phyloP scores from a whole-genome alignment of 2,888 invertebrate genomes.

The Standfussiana lucernea region DNA sequence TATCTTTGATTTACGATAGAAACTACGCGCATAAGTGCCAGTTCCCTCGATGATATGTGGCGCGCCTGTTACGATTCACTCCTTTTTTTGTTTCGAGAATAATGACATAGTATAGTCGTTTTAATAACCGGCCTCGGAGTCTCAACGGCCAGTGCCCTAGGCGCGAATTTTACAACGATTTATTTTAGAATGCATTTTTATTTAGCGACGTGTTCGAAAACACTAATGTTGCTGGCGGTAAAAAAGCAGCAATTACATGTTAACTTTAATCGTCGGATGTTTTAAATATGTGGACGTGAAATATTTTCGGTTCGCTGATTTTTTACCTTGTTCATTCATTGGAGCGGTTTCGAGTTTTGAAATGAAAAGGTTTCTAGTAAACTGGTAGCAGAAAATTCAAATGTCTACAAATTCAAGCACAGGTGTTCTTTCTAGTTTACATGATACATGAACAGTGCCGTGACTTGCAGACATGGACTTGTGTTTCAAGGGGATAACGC shows the following conservation, averaged over 20 bases:
- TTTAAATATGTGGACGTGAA: conserved; percentile 63
- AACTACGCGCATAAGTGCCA: conserved; percentile 89
- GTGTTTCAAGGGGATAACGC: conserved; percentile 79
- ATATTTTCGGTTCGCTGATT: conserved; percentile 63
- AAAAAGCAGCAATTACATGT: conserved; percentile 63
- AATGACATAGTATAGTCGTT: conserved; percentile 88
- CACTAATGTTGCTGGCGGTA: conserved; percentile 70
- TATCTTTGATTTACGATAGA: conserved; percentile 91
- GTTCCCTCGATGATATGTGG: conserved; percentile 88
- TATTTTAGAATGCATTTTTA: conserved; percentile 82
- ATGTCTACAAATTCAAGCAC: conserved; percentile 29
- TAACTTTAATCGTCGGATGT: conserved; percentile 64
- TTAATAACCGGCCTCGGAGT: conserved; percentile 84
- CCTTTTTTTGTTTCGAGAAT: conserved; percentile 86
- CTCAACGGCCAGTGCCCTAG: conserved; percentile 79
- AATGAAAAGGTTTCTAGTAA: conserved; percentile 31
- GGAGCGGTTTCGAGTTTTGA: conserved; percentile 32
- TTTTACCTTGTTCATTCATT: conserved; percentile 57
- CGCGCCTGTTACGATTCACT: conserved; percentile 87
- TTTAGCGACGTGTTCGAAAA: conserved; percentile 73
- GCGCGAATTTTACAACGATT: conserved; percentile 84
- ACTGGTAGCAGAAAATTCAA: conserved; percentile 26
- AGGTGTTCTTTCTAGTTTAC: conserved; percentile 59
- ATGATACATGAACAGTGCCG: conserved; percentile 75
- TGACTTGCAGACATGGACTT: conserved; percentile 75